Conservation (phyloP, 2,888 invertebrate species). For the Andrena praecox region DNA sequence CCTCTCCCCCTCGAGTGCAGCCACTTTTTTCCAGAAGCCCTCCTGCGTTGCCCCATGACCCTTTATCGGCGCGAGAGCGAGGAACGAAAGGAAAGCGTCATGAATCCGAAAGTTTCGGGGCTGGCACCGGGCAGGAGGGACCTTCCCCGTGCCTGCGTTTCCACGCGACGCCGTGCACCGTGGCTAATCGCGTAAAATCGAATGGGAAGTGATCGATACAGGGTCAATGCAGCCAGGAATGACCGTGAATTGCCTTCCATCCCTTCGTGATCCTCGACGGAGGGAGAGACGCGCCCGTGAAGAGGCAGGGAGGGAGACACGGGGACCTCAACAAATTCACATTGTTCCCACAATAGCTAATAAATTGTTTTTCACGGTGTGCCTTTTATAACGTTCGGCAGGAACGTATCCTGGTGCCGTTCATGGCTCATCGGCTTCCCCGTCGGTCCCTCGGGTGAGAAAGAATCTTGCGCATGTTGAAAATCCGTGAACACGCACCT, state of each 20-base stretch:
- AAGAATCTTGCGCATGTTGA: background rate
- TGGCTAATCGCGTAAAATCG: constrained; percentile 78
- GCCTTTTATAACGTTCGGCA: constrained; percentile 15
- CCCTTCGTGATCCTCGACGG: constrained; percentile 28
- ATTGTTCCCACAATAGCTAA: constrained; percentile 75
- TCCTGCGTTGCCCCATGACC: constrained; percentile 32
- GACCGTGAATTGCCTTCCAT: constrained; percentile 64
- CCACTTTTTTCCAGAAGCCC: constrained; percentile 26
- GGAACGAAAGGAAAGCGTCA: constrained; percentile 65
- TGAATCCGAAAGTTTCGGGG: constrained; percentile 71
- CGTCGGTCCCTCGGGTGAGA: background rate
- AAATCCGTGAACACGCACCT: background rate
- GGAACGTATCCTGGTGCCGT: constrained; percentile 41
- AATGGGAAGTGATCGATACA: constrained; percentile 78
- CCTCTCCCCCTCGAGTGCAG: constrained; percentile 9
- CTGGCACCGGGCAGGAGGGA: constrained; percentile 38
- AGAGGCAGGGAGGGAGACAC: constrained; percentile 51
- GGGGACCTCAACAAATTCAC: constrained; percentile 73
- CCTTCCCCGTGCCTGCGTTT: constrained; percentile 30
- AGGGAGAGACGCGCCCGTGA: constrained; percentile 31
- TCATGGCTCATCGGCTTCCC: constrained; percentile 51
- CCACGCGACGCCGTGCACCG: constrained; percentile 53
- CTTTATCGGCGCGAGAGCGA: constrained; percentile 38
- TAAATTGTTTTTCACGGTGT: constrained; percentile 73
- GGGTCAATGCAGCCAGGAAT: constrained; percentile 62